phyloP scores from a whole-genome alignment of 2,797 vertebrate genomes.

The Sus cebifrons region DNA sequence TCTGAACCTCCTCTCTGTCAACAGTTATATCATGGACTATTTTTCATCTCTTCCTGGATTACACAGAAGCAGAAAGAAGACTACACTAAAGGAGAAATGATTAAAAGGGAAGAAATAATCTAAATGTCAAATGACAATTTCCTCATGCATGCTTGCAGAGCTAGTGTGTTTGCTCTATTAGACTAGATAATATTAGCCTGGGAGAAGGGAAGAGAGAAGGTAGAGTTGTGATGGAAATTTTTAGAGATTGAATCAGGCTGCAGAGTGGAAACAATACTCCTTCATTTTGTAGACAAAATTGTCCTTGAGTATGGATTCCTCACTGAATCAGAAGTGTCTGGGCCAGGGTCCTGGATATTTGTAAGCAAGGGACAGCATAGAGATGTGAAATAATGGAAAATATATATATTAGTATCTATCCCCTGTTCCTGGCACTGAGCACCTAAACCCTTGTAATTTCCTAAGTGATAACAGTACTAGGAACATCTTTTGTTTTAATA shows the following conservation, averaged over 20 bases:
- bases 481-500: background rate
- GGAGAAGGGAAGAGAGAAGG: background rate
- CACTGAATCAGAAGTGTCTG: background rate
- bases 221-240: background rate
- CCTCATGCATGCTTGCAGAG: background rate
- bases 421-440: background rate
- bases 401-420: background rate
- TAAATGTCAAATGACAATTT: background rate
- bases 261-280: background rate
- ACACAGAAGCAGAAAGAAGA: background rate
- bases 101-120: background rate
- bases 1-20: background rate
- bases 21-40: background rate
- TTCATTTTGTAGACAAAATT: background rate
- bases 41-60: background rate
- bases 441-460: background rate
- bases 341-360: background rate
- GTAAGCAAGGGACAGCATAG: background rate
- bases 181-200: conserved; percentile 11
- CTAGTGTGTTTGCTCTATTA: background rate
- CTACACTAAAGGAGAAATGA: background rate
- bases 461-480: background rate
- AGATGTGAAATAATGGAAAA: background rate
- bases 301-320: background rate
- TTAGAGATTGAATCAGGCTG: background rate